Conservation (phyloP, 2,113 vertebrate genomes). For the Indri indri region DNA sequence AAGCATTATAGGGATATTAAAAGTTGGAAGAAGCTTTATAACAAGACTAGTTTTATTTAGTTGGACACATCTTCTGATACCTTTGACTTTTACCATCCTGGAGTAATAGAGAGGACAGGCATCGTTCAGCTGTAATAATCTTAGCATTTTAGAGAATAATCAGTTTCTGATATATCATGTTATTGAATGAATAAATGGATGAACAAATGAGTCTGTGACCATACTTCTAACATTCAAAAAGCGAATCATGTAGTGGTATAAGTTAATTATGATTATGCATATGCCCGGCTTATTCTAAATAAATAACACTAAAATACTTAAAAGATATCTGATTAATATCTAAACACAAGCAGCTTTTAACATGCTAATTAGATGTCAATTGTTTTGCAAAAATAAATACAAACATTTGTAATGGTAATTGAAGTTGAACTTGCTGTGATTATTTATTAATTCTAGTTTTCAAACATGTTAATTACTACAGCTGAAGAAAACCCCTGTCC, state of each 20-base stretch:
- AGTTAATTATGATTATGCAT: conserved; percentile 21
- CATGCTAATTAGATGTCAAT: conserved; percentile 80
- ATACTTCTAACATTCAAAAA: not conserved
- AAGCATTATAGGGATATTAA: not conserved
- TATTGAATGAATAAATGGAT: conserved; percentile 2
- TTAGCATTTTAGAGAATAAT: not conserved
- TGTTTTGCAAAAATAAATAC: conserved; percentile 75
- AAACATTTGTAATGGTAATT: conserved; percentile 82
- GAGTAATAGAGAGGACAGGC: not conserved
- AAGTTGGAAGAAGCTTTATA: not conserved
- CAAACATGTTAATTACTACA: conserved; percentile 80
- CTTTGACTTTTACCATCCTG: not conserved
- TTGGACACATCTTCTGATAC: not conserved
- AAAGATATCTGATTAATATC: conserved; percentile 74
- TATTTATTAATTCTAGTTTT: conserved; percentile 83
- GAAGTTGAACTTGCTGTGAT: conserved; percentile 79
- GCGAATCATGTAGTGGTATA: not conserved
- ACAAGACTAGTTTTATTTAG: not conserved
- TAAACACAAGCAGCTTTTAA: conserved; percentile 68
- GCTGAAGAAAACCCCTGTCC: conserved; percentile 60
- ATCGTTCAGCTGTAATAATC: not conserved
- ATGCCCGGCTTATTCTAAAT: not conserved
- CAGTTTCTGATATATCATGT: not conserved
- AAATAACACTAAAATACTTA: conserved; percentile 62
- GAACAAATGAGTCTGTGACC: not conserved